Evolutionary conservation across 2,888 invertebrate genomes (phyloP).

Genomic region (Nomada lathburiana): DNA sequence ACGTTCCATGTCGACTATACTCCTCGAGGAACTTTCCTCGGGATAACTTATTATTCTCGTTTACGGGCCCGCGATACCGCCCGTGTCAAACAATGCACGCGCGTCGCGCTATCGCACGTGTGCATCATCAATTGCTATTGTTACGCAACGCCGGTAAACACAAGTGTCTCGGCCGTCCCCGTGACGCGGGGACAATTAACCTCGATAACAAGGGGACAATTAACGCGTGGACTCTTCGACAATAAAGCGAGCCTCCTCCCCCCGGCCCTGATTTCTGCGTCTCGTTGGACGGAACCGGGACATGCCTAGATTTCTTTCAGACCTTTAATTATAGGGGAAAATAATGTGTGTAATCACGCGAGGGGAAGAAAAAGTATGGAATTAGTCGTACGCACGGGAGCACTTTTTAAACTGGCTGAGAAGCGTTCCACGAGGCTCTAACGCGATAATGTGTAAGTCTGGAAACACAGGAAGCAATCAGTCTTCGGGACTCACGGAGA

Average conservation of each 20-base stretch:
- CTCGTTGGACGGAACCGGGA: too few relatives aligned
- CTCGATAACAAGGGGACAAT: not conserved
- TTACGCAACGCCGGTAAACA: constrained; percentile 2
- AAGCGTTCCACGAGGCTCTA: constrained; percentile 5
- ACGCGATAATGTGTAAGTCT: constrained; percentile 17
- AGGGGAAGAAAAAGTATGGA: not conserved
- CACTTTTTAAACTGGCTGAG: not conserved
- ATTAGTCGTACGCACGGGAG: not conserved
- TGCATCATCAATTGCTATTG: constrained; percentile 42
- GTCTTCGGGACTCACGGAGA: constrained; percentile 12
- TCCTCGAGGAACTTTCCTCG: constrained; percentile 47
- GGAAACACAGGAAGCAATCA: constrained; percentile 39
- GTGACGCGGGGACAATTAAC: constrained; percentile 13
- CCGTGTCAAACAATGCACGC: constrained; percentile 12
- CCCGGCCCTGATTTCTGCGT: too few relatives aligned
- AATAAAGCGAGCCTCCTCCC: too few relatives aligned
- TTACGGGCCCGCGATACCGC: constrained; percentile 13
- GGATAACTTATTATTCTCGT: constrained; percentile 44
- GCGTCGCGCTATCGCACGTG: constrained; percentile 16
- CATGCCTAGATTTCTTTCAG: too few relatives aligned
- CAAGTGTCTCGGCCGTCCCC: not conserved
- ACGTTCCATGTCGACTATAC: constrained; percentile 22
- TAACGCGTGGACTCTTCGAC: constrained; percentile 1
- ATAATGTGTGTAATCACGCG: not conserved
- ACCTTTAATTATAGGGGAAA: too few relatives aligned